phyloP scores from a whole-genome alignment of 2,888 invertebrate species.

The Perizoma affinitatum region DNA sequence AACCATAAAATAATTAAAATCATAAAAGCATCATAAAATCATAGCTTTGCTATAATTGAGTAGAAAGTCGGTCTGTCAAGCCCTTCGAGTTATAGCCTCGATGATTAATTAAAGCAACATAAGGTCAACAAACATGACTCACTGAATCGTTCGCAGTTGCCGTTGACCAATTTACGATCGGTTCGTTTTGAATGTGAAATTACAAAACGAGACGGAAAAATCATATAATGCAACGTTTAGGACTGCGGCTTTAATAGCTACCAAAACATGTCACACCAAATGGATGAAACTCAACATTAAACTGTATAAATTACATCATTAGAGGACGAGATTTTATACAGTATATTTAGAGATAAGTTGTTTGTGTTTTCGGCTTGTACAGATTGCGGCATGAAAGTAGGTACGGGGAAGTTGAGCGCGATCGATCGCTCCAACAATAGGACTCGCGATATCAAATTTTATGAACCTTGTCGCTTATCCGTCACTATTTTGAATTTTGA shows the following conservation, averaged over 20 bases:
- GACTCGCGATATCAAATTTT: constrained; percentile 49
- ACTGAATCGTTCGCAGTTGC: constrained; percentile 56
- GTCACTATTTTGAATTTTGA: constrained; percentile 58
- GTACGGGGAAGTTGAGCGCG: constrained; percentile 35
- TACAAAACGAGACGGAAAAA: constrained; percentile 49
- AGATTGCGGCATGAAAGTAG: constrained; percentile 34
- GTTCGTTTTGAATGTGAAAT: constrained; percentile 50
- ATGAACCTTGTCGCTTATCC: constrained; percentile 50
- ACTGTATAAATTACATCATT: constrained; percentile 74
- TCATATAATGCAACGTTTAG: constrained; percentile 46
- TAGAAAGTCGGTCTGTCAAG: not conserved
- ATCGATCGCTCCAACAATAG: constrained; percentile 48
- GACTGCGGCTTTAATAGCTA: constrained; percentile 28
- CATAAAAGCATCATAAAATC: too few relatives aligned
- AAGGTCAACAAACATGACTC: constrained; percentile 65
- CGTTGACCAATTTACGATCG: constrained; percentile 53
- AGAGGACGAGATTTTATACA: constrained; percentile 57
- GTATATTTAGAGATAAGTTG: constrained; percentile 33
- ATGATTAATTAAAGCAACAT: constrained; percentile 71
- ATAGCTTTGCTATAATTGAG: too few relatives aligned
- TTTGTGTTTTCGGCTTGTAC: constrained; percentile 45
- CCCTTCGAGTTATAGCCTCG: constrained; percentile 36
- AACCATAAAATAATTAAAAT: too few relatives aligned
- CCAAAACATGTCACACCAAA: constrained; percentile 39
- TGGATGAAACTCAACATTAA: constrained; percentile 64